Percentiles rank a stretch among this genome's conserved stretches.
These are phyloP conservation scores for Bufo gargarizans DNA, from an alignment of 2,113 vertebrate genomes.

Conservation along the genomic window DNA sequence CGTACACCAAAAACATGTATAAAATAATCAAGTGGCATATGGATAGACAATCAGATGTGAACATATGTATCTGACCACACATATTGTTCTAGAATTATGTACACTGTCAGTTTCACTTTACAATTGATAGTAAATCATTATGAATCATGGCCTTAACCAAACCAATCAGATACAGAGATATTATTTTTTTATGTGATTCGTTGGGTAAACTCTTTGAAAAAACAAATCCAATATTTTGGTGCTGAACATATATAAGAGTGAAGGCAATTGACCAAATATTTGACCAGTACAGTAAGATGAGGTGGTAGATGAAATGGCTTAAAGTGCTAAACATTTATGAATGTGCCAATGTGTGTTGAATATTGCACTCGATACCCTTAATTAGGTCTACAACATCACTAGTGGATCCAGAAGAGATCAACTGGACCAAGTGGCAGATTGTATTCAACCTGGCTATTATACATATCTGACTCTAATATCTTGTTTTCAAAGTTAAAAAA, in stretches of 20 bases:
- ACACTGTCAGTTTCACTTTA: no score
- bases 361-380: neutral
- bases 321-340: neutral
- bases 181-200: neutral
- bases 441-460: neutral
- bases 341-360: neutral
- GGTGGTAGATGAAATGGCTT: neutral
- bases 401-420: neutral
- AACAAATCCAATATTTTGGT: no score
- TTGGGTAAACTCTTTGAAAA: neutral
- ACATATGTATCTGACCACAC: neutral
- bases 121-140: neutral
- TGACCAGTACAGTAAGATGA: neutral
- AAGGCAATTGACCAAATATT: neutral
- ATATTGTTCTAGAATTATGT: neutral
- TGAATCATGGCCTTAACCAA: neutral
- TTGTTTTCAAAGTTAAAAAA: neutral
- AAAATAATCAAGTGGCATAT: conserved; percentile 9
- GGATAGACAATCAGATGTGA: neutral
- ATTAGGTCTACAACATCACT: neutral
- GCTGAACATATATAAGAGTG: neutral
- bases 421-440: neutral
- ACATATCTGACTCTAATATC: neutral
- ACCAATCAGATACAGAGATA: neutral
- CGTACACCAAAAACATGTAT: conserved; percentile 5